Base-by-base conservation (phyloP, 2,797 vertebrate genomes). In the Molossus molossus region DNA sequence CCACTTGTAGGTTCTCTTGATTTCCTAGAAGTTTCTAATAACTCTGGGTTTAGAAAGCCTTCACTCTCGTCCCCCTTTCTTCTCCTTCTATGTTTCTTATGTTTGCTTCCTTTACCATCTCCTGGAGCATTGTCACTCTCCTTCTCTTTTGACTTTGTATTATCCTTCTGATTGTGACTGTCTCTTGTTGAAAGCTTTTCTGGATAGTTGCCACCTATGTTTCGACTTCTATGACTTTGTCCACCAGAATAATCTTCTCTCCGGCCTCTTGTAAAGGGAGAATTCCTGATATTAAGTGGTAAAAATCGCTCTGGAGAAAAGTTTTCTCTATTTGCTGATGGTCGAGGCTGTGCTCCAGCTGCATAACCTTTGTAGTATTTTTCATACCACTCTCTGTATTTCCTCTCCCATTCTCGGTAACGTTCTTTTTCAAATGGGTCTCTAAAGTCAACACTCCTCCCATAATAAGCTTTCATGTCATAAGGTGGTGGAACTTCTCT, bases 341-440 rank as follows among this genome's bases (percentile, higher is more conserved):
- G 99, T 45, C 99, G 98, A 6, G 99, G 98, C 57, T 99, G 99
- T 37, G 98, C 86, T 0, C 98, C 98, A 33, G 98, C 97, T 9
- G 98, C 98, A n/a, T 98, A 99, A 96, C 98, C 99, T 97, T 99
- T 99, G 94, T 99, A 99, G 72, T 99, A 99, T 95, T 99, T 99
- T 33, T 99, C 99, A 13, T 99, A 99, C 99, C 99, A 99, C 57
- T 99, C 99, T 87, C 99, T 98, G 83, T 99, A 99, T 81, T 99
- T 99, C 84, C 98, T 98, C 93, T 99, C 99, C 99, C 99, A 99
- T 95, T 99, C 99, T 92, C 99, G 98, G 97, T 99, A 99, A 1
- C 98, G 98, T 50, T 99, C 99, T 90, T 98, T 98, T 93, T 99
- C 99, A 84, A 98, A 99, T 0, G 98, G 99, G 73, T 99, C 99